Evolutionary conservation across 2,113 vertebrate species (phyloP).

Genomic region (Lonchura striata): DNA sequence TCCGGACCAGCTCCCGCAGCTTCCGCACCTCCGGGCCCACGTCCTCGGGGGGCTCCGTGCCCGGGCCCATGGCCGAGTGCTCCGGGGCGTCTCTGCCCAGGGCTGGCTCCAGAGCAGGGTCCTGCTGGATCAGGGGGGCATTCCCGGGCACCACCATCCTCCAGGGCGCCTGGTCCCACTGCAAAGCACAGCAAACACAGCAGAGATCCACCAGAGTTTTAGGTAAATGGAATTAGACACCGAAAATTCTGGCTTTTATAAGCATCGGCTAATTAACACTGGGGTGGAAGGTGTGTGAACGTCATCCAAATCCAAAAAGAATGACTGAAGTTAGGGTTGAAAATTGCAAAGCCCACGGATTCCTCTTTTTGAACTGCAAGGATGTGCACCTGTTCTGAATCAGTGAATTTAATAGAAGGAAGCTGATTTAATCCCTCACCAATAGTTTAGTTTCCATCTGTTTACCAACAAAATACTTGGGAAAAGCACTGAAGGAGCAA

Average conservation of each 20-base stretch:
- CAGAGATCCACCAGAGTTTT: rapidly evolving
- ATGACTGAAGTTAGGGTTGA: rapidly evolving
- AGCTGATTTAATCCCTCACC: background rate
- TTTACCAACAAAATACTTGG: background rate
- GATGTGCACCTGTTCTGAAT: background rate
- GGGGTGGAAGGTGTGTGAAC: background rate
- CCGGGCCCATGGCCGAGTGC: slow-evolving; percentile 57
- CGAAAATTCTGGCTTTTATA: rapidly evolving
- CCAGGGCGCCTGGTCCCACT: background rate
- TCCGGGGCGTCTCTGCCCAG: slow-evolving; percentile 51
- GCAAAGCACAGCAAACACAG: background rate
- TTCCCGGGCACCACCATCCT: slow-evolving; percentile 89
- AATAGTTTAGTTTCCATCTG: background rate
- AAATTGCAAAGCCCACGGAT: background rate
- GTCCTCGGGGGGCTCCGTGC: slow-evolving; percentile 56
- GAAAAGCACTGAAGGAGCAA: background rate
- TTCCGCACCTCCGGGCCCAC: slow-evolving; percentile 82
- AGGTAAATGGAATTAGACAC: rapidly evolving
- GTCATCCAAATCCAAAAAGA: background rate
- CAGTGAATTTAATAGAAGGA: background rate
- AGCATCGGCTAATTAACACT: rapidly evolving
- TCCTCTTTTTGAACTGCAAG: rapidly evolving
- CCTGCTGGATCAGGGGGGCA: slow-evolving; percentile 72
- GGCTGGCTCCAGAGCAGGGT: slow-evolving; percentile 61
- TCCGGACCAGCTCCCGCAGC: slow-evolving; percentile 85